Base-by-base conservation (phyloP, 2,113 vertebrate genomes). In the Pomatorhinus ruficollis region DNA sequence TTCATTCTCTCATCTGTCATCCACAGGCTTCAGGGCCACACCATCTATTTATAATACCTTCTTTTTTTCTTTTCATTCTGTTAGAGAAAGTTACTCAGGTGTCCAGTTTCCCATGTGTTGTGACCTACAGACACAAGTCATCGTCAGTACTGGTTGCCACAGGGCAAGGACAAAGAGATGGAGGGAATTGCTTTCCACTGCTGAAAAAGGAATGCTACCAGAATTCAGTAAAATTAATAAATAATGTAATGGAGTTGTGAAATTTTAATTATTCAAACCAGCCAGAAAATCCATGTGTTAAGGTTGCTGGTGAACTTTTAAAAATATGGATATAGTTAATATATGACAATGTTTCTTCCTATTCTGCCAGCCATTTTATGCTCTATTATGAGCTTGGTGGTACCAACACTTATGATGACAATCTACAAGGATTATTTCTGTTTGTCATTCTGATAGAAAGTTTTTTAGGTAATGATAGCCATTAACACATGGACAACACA, bases 1-100 rank as follows among this genome's bases (percentile, higher is more conserved):
- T 93, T 97, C 28, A 89, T 80, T 95, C 89, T 94, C 80, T 91
- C 24, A 10, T 42, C 87, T 95, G 89, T 88, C 91, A 90, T 89
- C 39, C 90, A 68, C 56, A 91, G 61, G 53, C 35, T 93, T 96
- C 75, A 97, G 93, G 96, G 52, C 35, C 79, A 47, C 82, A 40
- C 53, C 53, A 77, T 82, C 75, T 91, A 74, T 94, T 95, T 91
- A 88, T 74, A 89, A 79, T 83, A 85, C 45, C 49, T 17, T 77
- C 74, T 82, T 64, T 80, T 60, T 49, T 37, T 76, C 86, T 83
- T 81, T 84, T n/a, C 63, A 83, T 93, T 97, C 78, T 93, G 30
- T 85, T 91, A 54, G 47, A 89, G 50, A 95, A 96, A 95, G 84
- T 95, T 94, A 61, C 37, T 90, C 61, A 86, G 77, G 45, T 84